Base-by-base conservation (phyloP, 2,113 vertebrate species). In the Polypterus bichir region DNA sequence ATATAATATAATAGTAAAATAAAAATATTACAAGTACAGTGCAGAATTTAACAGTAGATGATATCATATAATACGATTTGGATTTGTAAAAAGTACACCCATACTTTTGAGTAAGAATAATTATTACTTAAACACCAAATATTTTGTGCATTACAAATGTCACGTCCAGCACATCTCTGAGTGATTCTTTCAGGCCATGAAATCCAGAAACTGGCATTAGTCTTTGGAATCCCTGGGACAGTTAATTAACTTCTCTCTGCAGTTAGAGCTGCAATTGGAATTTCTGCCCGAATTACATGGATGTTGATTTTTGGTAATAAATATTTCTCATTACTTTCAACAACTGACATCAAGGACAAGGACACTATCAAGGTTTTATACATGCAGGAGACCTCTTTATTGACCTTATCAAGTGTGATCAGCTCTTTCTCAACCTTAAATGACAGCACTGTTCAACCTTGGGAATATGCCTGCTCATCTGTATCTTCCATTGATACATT, bases 281-380 rank as follows among this genome's bases (percentile, higher is more conserved):
- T 66, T 44, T 8, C 7, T 10, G 59, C 53, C 49, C 63, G 11
- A 55, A 67, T 62, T 70, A 60, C 10, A 61, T 62, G 47, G 65
- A 70, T 62, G 55, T 47, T 57, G 59, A 67, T 60, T 67, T 70
- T 59, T 59, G 68, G 27, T 54, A 57, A 69, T 48, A 56, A 64
- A 8, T 59, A 59, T 70, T 64, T 70, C 51, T 62, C 62, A 9
- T 47, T 70, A 7, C 59, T 46, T 47, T 62, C 65, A 61, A 70
- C 62, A 63, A 63, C 59, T 59, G 65, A 70, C 11, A 64, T 70
- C 55, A 66, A 66, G 63, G 54, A 73, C 60, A 69, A 69, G 61
- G 65, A 71, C 57, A 70, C 73, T 8, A 62, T 71, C 6, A 73
- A 70, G 62, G 62, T 69, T 63, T 59, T 69, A 44, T 4, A 58